Evolutionary conservation across 2,113 vertebrate genomes (phyloP).

Genomic region (Notarius lentiginosus): DNA sequence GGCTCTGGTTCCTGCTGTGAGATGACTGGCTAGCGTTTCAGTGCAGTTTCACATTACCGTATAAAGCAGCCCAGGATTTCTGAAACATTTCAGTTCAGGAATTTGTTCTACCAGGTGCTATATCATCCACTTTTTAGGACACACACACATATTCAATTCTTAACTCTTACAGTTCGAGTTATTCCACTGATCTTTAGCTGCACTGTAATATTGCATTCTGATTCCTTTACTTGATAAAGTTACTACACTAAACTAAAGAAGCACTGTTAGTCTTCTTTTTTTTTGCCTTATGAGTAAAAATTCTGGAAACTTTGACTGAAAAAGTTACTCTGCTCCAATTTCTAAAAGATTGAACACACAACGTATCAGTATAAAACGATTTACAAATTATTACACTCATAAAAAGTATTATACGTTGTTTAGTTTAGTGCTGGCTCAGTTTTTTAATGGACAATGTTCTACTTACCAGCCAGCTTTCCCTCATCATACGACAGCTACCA

Average conservation of each 20-base stretch:
- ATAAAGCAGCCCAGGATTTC: conserved; percentile 3
- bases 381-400: neutral
- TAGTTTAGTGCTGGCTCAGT: neutral
- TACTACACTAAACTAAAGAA: neutral
- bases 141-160: neutral
- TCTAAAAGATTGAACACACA: neutral
- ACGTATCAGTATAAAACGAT: neutral
- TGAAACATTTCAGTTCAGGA: conserved; percentile 14
- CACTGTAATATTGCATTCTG: neutral
- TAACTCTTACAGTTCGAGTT: neutral
- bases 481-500: neutral
- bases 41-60: neutral
- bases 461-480: neutral
- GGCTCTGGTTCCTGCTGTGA: conserved; percentile 10
- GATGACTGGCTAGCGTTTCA: neutral
- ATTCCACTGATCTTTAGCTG: neutral
- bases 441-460: too few species aligned
- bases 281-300: neutral
- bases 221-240: neutral
- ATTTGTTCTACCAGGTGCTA: neutral
- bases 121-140: neutral
- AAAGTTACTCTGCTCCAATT: neutral
- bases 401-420: neutral
- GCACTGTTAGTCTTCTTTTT: neutral
- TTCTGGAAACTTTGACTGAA: neutral